A percentile compares a stretch with the other conserved stretches of the same genome.
Evolutionary conservation across 1,140 invertebrate species (phyloP).

Genomic region (Chelonus insularis): DNA sequence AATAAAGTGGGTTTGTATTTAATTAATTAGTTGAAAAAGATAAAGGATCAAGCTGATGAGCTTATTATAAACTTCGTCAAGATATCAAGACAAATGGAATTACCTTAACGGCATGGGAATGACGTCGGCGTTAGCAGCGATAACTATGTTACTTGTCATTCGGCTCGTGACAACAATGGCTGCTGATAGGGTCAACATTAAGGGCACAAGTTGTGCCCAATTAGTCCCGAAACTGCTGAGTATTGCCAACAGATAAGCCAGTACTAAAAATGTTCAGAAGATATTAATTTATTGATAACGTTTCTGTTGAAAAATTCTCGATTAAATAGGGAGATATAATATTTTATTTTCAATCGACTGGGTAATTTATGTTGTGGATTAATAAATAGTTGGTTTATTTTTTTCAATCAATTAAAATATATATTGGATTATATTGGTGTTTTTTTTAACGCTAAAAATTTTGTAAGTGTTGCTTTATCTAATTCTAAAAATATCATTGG

Average conservation of each 20-base stretch:
- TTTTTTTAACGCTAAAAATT: too few relatives aligned
- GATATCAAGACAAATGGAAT: constrained; percentile 21
- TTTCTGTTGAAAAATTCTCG: too few relatives aligned
- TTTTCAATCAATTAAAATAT: too few relatives aligned
- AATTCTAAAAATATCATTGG: too few relatives aligned
- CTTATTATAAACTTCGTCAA: constrained; percentile 16
- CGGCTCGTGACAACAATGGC: constrained; percentile 47
- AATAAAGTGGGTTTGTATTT: neutral
- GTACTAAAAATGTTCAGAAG: constrained; percentile 37
- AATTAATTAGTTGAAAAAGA: constrained; percentile 2
- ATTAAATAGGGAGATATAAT: too few relatives aligned
- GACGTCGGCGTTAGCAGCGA: constrained; percentile 42
- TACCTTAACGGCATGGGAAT: constrained; percentile 53
- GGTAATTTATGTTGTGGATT: too few relatives aligned
- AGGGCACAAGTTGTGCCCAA: constrained; percentile 49
- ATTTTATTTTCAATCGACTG: too few relatives aligned
- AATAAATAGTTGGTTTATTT: too few relatives aligned
- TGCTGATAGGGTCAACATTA: constrained; percentile 46
- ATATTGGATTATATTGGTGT: too few relatives aligned
- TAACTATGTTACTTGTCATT: constrained; percentile 45
- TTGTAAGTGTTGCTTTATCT: too few relatives aligned
- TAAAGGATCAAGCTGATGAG: constrained; percentile 4
- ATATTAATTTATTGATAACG: constrained; percentile 3
- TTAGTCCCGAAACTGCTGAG: constrained; percentile 49
- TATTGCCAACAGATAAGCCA: constrained; percentile 42